phyloP scores from a whole-genome alignment of 1,140 invertebrate genomes.

The Euborellia annulipes region DNA sequence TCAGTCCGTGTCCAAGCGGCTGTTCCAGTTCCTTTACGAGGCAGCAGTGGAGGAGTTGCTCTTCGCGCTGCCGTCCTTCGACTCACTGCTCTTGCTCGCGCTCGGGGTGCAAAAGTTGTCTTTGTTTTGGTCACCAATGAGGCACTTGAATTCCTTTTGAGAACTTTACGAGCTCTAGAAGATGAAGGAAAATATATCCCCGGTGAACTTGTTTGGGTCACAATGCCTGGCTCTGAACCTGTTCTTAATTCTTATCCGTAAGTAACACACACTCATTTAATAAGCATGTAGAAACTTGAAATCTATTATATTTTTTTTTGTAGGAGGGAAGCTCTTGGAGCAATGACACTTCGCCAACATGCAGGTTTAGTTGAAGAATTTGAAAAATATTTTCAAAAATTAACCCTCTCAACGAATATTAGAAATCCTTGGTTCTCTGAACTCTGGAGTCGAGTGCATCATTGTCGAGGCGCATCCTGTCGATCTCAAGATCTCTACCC shows the following conservation, averaged over 20 bases:
- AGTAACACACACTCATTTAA: background rate
- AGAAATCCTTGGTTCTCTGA: constrained; percentile 23
- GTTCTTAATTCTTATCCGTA: constrained; percentile 10
- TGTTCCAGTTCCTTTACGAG: too few species aligned
- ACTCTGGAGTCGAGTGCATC: constrained; percentile 20
- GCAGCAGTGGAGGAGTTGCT: background rate
- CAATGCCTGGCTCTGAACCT: constrained; percentile 14
- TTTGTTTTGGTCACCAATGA: constrained; percentile 16
- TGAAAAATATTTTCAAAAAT: constrained; percentile 17
- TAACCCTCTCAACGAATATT: constrained; percentile 18
- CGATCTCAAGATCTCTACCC: constrained; percentile 13
- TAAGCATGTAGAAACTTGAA: background rate
- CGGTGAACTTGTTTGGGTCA: constrained; percentile 18
- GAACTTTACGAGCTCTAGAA: constrained; percentile 13
- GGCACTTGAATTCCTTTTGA: constrained; percentile 12
- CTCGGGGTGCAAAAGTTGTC: constrained; percentile 12
- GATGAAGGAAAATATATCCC: constrained; percentile 11
- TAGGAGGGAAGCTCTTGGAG: constrained; percentile 16
- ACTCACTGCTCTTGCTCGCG: background rate
- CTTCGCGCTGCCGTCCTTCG: background rate
- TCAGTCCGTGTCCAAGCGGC: too few species aligned
- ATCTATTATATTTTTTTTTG: constrained; percentile 2
- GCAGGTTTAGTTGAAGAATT: constrained; percentile 14
- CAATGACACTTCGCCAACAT: constrained; percentile 16
- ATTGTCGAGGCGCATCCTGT: constrained; percentile 19